Evolutionary conservation across 2,888 invertebrate species (phyloP), one percentile per base, ranked within the genome.

Genomic region (Drosophila tanythrix): DNA sequence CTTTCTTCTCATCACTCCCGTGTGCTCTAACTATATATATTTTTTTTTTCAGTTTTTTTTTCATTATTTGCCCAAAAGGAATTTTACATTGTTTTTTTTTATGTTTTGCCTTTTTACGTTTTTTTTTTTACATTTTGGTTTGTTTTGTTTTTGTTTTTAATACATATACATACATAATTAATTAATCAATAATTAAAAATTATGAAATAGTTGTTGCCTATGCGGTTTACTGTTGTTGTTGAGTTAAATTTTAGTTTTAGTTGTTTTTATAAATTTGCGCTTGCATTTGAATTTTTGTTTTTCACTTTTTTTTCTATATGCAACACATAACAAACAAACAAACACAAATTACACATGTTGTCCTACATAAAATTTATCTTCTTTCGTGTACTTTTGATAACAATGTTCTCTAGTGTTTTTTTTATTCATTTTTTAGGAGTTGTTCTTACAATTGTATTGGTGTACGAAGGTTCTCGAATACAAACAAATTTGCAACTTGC

Each of bases 131-230:
- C 46, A 46, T 25, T 21, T 43, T 46, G 46, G 61, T 68, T 63
- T 64, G 57, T 55, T 69, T 59, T 36, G 21, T 40, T 51, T 68
- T 73, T 68, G 50, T 81, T 70, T 69, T 59, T 63, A 51, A 76
- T 80, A 74, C 77, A 85, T 77, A 76, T 70, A 88, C 75, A 84
- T 88, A 88, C 70, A 83, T 83, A 81, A 83, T 83, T 83, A 86
- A 86, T 88, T 88, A 83, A 83, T 83, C 84, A 76, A 89, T 89
- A 84, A 89, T 85, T 89, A 84, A 81, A 82, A 89, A 79, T 87
- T 79, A 88, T 84, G 79, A 89, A 89, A 75, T 70, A 77, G 70
- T 65, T 78, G 61, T 38, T 69, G 36, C 58, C 40, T 65, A 53
- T 53, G 74, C 40, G 40, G 53, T 36, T 60, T 48, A 64, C 52